Evolutionary conservation across 23 tunicate species (phyloP).

Genomic region (Pegea sp.): DNA sequence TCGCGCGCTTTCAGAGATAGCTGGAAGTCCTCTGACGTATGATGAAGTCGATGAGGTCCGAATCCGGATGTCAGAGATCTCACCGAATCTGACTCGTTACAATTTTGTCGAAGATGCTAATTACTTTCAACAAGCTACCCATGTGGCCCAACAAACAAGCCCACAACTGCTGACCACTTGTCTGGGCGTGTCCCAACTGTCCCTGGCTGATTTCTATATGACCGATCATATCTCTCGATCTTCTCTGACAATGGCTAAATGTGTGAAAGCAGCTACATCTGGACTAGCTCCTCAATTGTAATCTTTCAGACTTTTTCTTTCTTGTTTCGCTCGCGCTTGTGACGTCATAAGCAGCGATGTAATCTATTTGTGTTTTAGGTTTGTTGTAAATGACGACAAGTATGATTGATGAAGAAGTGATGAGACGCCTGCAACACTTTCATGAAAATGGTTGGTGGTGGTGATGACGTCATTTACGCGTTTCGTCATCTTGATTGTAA

Average conservation of each 20-base stretch:
- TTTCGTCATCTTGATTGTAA: too few relatives aligned
- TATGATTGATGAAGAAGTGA: too few relatives aligned
- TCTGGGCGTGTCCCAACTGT: conserved; percentile 21
- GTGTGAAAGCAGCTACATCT: conserved; percentile 85
- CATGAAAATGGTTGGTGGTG: too few relatives aligned
- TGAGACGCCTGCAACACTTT: too few relatives aligned
- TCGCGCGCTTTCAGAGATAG: conserved; percentile 72
- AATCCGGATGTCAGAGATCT: conserved; percentile 48
- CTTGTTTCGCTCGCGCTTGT: too few relatives aligned
- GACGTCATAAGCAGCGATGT: too few relatives aligned
- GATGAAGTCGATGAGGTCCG: conserved; percentile 82
- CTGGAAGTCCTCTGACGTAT: conserved; percentile 43
- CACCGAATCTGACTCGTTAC: conserved; percentile 69
- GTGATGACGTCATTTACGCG: too few relatives aligned
- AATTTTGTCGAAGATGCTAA: conserved; percentile 52
- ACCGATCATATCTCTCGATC: conserved; percentile 89
- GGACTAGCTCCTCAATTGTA: conserved; percentile 29
- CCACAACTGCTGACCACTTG: conserved; percentile 24
- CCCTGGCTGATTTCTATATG: conserved; percentile 73
- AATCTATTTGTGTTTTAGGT: too few relatives aligned
- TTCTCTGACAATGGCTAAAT: conserved; percentile 92
- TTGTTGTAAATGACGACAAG: too few relatives aligned
- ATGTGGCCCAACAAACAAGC: conserved; percentile 42
- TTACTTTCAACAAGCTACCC: conserved; percentile 67
- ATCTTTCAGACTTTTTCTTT: too few relatives aligned